Evolutionary conservation across 2,888 invertebrate species (phyloP).

Genomic region (Philereme vetulata): DNA sequence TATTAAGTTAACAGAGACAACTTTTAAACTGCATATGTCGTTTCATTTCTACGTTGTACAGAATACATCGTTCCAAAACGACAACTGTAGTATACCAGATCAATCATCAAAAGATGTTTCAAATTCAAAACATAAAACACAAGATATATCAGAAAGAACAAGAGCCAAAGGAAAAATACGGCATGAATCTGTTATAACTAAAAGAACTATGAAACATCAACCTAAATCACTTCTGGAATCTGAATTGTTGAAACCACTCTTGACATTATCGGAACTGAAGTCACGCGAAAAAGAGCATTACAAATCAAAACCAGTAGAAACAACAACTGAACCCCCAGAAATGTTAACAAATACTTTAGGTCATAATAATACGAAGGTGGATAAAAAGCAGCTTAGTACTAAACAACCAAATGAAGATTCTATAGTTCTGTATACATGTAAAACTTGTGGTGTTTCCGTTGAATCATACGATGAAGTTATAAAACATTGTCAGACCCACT

Average conservation of each 20-base stretch:
- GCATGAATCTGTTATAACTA: not conserved
- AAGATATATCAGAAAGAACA: not conserved
- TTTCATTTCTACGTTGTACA: constrained; percentile 58
- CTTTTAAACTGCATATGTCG: constrained; percentile 60
- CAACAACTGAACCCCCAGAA: not conserved
- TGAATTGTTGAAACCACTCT: no score
- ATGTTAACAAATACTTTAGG: not conserved
- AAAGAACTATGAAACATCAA: not conserved
- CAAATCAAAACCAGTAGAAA: not conserved
- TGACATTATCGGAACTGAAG: no score
- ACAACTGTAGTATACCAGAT: constrained; percentile 6
- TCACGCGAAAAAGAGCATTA: not conserved
- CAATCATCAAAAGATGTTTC: not conserved
- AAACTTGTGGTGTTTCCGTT: constrained; percentile 53
- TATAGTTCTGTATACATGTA: constrained; percentile 51
- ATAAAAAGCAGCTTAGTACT: constrained; percentile 3
- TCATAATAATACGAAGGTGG: not conserved
- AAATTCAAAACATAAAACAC: not conserved
- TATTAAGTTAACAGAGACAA: constrained; percentile 53
- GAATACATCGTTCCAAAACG: constrained; percentile 9
- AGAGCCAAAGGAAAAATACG: not conserved
- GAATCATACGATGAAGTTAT: constrained; percentile 61
- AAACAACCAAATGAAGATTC: constrained; percentile 5
- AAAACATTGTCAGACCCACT: constrained; percentile 66
- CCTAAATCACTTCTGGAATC: no score